These are phyloP conservation scores for Diadema setosum DNA, from an alignment of 35 echinoderm and acorn worm genomes.

Conservation along the genomic window DNA sequence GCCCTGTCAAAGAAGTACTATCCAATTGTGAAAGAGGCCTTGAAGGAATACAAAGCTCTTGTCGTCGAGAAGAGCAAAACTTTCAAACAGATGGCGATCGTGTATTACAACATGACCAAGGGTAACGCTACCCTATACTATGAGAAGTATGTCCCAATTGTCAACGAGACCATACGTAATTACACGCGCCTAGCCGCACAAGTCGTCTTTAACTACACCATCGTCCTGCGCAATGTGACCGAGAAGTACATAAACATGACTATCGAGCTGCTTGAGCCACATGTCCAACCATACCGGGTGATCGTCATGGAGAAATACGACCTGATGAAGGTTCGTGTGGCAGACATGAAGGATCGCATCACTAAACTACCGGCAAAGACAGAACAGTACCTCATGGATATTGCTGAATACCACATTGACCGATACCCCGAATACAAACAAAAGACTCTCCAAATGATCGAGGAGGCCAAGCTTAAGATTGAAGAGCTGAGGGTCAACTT, in stretches of 20 bases:
- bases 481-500: conserved; percentile 12
- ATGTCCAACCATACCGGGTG: neutral
- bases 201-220: conserved; percentile 24
- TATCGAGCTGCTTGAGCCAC: neutral
- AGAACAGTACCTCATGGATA: neutral
- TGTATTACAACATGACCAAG: conserved; percentile 19
- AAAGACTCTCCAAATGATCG: neutral
- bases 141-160: neutral
- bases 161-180: neutral
- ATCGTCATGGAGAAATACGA: neutral
- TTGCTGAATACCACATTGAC: neutral
- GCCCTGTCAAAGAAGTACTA: neutral
- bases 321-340: neutral
- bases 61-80: conserved; percentile 54
- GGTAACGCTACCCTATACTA: neutral
- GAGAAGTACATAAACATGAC: conserved; percentile 4
- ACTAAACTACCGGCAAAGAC: neutral
- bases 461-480: conserved; percentile 14
- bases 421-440: conserved; percentile 14
- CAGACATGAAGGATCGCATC: neutral
- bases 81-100: neutral
- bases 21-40: neutral
- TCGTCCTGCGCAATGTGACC: conserved; percentile 1
- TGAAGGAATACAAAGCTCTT: conserved; percentile 22
- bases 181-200: neutral